A percentile compares a stretch with the other conserved stretches of the same genome.
Conservation (phyloP, 2,888 invertebrate species). For the Itoplectis maculator region DNA sequence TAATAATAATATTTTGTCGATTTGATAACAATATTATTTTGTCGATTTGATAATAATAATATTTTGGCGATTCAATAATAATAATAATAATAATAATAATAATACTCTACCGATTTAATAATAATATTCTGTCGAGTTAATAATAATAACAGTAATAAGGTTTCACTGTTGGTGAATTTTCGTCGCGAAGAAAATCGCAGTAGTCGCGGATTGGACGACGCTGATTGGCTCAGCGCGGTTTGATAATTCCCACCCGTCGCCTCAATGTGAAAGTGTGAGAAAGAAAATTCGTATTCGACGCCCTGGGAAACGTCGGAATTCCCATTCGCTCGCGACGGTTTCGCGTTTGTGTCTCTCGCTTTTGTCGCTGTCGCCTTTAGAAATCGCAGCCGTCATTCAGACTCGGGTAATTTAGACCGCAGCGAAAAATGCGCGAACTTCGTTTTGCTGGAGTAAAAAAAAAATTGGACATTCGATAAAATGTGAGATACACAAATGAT, state of each 20-base stretch:
- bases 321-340: conserved; percentile 41
- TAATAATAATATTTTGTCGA: too few species aligned
- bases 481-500: too few species aligned
- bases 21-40: too few species aligned
- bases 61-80: too few species aligned
- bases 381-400: conserved; percentile 15
- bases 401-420: neutral
- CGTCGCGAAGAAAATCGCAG: conserved; percentile 1
- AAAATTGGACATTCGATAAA: too few species aligned
- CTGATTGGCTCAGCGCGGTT: conserved; percentile 25
- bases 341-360: conserved; percentile 30
- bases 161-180: conserved; percentile 11
- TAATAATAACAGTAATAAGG: conserved; percentile 54
- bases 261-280: conserved; percentile 61
- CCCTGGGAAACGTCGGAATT: conserved; percentile 55
- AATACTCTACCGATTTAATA: too few species aligned
- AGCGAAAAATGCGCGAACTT: neutral
- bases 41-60: too few species aligned
- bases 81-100: too few species aligned
- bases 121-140: too few species aligned
- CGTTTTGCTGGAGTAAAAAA: too few species aligned
- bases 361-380: conserved; percentile 47
- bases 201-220: neutral
- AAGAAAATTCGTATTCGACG: conserved; percentile 56
- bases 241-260: conserved; percentile 20